Evolutionary conservation across 2,113 vertebrate genomes (phyloP), one percentile per base, ranked within the genome.

Genomic region (Hyperopisus bebe): DNA sequence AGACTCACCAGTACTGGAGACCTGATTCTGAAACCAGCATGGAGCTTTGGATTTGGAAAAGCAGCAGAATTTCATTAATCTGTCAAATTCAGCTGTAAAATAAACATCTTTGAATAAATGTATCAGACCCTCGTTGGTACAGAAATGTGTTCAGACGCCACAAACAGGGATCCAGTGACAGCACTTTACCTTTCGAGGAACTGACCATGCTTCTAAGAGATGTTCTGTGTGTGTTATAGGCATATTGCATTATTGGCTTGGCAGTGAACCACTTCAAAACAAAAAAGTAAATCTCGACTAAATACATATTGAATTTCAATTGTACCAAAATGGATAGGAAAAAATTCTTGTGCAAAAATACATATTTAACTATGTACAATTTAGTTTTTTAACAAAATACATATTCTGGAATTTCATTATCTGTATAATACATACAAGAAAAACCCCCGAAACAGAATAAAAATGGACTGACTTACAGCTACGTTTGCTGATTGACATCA

Each of bases 281-380:
- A 96, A 97, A 96, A 96, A 66, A 62, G 3, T 88, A 42, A 42
- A 62, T 94, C 94, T 96, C 96, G 96, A 97, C 97, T 98, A 99
- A 99, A 99, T 99, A 97, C 88, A 96, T 97, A 98, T 97, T 96
- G 96, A 97, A 88, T 55, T 39, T 97, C 95, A 97, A 96, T 94
- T 98, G 97, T 99, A 99, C 97, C 97, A 99, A 99, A 95, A 96
- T 96, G 96, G 95, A 96, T 95, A 96, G 96, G 97, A 97, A 95
- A 97, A 98, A 98, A 97, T 97, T 97, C 97, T 97, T 98, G 98
- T 99, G 98, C 98, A 99, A 99, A 99, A 99, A 99, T 99, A 99
- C 98, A 97, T 98, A 98, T 98, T 98, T 98, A 96, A 97, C 96
- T 99, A 98, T 99, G 97, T 99, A 99, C 98, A 99, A 97, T 98